phyloP scores from a whole-genome alignment of 2,888 invertebrate genomes.

The Synergus umbraculus region DNA sequence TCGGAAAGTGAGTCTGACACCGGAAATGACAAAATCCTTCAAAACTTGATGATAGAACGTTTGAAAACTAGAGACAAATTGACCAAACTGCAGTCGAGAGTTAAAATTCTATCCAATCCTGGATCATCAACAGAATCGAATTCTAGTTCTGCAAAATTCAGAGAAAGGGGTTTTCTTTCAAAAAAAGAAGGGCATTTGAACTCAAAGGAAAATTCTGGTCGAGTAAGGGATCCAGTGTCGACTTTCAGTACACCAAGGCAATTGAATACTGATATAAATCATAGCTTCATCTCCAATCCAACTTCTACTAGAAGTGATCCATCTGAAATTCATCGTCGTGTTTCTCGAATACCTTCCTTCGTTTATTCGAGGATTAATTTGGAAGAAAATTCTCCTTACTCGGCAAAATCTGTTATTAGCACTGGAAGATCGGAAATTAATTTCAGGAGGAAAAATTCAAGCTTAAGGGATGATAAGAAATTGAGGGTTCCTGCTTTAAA shows the following conservation, averaged over 20 bases:
- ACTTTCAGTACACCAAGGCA: slow-evolving; percentile 18
- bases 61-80: background rate
- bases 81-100: background rate
- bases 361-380: background rate
- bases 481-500: background rate
- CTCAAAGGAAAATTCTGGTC: background rate
- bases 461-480: background rate
- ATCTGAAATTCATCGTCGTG: background rate
- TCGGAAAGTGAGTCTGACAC: slow-evolving; percentile 61
- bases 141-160: background rate
- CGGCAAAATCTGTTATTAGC: background rate
- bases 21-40: slow-evolving; percentile 40
- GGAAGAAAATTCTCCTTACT: background rate
- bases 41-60: background rate
- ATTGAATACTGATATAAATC: background rate
- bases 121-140: background rate
- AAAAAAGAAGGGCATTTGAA: background rate
- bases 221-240: slow-evolving; percentile 7
- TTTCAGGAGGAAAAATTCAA: background rate
- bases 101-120: background rate
- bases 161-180: background rate
- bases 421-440: background rate
- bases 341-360: background rate
- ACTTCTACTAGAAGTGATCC: slow-evolving; percentile 18
- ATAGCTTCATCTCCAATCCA: background rate